Evolutionary conservation across 1,140 invertebrate species (phyloP), one percentile per base, ranked within the genome.

Genomic region (Babylonia areolata): DNA sequence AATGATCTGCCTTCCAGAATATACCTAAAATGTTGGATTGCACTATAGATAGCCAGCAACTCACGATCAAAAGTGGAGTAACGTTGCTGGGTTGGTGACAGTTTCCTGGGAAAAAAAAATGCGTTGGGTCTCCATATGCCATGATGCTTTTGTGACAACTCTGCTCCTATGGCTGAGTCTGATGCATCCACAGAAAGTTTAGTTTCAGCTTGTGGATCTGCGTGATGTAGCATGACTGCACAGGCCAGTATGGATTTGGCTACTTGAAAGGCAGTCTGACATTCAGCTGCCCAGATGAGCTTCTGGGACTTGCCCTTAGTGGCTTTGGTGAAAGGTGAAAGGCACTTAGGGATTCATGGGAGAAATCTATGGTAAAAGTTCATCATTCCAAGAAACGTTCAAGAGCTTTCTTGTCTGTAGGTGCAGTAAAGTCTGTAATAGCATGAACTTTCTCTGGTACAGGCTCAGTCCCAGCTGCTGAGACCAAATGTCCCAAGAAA

Each of bases 321-420:
- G 15, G 58, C 31, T 17, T 64, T 28, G 20, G 58, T 83, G 6
- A 83, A 54, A 37, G 81, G 28, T 31, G 40, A 3, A 51, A 83
- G 46, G 40, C 31, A 15, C 31, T 35, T 69, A 12, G 58, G 17
- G 17, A 83, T 35, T 5, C 58, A 17, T 37, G 58, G 58, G 33
- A 83, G 33, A 42, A 83, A 83, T 37, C 81, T 51, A 54, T 83
- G 81, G n/a, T 83, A 83, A n/a, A 64, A 83, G 33, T 83, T 33
- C 75, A 78, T 78, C 75, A 78, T 78, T 42, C 75, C 35, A 12
- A 78, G 75, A 78, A 78, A 78, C 28, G 71, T 73, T 73, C 71
- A 73, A 73, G 71, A 31, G 11, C 71, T 73, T 73, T 73, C 35
- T 73, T 73, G 35, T 37, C 35, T 11, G 75, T 11, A 42, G 35